Percentiles rank a stretch among this genome's conserved stretches.
These are phyloP conservation scores for Homarus americanus DNA, from an alignment of 1,140 invertebrate species.

Conservation along the genomic window DNA sequence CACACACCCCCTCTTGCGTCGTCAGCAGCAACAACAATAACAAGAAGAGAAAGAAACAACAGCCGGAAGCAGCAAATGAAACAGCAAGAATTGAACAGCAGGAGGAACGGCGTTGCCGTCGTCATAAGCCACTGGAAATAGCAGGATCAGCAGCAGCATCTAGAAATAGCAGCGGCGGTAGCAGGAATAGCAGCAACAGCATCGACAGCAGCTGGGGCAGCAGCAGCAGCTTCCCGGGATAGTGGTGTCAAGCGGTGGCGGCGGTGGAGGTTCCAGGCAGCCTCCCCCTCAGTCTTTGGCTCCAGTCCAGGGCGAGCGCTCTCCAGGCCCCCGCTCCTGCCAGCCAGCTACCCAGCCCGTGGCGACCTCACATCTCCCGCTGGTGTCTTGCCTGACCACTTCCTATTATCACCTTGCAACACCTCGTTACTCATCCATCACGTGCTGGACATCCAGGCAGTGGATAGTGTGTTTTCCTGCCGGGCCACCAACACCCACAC, in stretches of 20 bases:
- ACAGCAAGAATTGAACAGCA: no score
- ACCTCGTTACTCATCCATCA: no score
- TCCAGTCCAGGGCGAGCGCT: constrained; percentile 60
- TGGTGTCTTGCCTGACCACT: no score
- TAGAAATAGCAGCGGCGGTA: neutral
- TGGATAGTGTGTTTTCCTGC: no score
- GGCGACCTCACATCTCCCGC: neutral
- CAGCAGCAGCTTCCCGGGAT: constrained; percentile 4
- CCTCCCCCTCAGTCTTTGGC: constrained; percentile 56
- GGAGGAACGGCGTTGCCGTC: no score
- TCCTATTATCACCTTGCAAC: no score
- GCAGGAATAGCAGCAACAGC: neutral
- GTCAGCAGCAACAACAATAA: no score
- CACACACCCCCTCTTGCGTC: no score
- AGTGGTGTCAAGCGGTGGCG: neutral
- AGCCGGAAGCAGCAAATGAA: neutral
- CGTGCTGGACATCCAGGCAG: no score
- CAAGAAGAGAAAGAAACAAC: neutral
- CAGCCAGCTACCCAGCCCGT: neutral
- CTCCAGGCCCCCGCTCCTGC: constrained; percentile 38
- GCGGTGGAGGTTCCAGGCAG: constrained; percentile 47
- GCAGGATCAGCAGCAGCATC: neutral
- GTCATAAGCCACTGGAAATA: neutral
- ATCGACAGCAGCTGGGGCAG: neutral
- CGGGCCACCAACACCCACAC: no score